phyloP scores from a whole-genome alignment of 2,797 vertebrate genomes.

The Ibycter americanus region DNA sequence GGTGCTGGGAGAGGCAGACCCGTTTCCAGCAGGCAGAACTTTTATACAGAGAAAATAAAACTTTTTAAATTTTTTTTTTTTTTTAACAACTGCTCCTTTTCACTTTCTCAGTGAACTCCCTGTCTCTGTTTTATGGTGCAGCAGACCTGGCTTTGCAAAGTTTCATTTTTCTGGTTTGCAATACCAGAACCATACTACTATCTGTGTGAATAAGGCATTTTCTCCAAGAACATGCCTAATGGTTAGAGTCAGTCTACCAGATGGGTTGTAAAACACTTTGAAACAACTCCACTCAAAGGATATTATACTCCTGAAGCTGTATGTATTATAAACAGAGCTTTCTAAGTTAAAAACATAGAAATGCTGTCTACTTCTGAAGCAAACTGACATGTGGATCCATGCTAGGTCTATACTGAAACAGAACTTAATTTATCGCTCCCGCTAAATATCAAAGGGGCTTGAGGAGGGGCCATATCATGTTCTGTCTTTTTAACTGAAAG shows the following conservation, averaged over 20 bases:
- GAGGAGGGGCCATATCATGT: neutral
- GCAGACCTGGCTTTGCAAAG: conserved; percentile 34
- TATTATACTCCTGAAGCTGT: conserved; percentile 42
- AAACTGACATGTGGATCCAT: neutral
- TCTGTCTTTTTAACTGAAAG: neutral
- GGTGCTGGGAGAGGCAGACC: neutral
- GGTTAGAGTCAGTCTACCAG: conserved; percentile 65
- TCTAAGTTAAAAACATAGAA: conserved; percentile 28
- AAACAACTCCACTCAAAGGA: conserved; percentile 65
- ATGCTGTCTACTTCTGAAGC: conserved; percentile 15
- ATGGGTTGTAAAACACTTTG: conserved; percentile 74
- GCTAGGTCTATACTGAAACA: conserved; percentile 8
- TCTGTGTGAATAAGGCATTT: conserved; percentile 64
- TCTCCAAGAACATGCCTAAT: conserved; percentile 53
- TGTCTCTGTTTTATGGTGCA: conserved; percentile 59
- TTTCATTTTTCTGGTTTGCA: conserved; percentile 39
- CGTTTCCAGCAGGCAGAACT: conserved; percentile 18
- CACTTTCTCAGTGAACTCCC: conserved; percentile 39
- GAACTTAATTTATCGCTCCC: neutral
- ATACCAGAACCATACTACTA: conserved; percentile 57
- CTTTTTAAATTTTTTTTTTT: neutral
- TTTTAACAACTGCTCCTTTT: neutral
- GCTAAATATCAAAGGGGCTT: conserved; percentile 7
- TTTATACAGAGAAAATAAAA: conserved; percentile 22
- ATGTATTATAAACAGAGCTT: conserved; percentile 58